phyloP scores from a whole-genome alignment of 2,113 vertebrate genomes.

The Gambusia affinis region DNA sequence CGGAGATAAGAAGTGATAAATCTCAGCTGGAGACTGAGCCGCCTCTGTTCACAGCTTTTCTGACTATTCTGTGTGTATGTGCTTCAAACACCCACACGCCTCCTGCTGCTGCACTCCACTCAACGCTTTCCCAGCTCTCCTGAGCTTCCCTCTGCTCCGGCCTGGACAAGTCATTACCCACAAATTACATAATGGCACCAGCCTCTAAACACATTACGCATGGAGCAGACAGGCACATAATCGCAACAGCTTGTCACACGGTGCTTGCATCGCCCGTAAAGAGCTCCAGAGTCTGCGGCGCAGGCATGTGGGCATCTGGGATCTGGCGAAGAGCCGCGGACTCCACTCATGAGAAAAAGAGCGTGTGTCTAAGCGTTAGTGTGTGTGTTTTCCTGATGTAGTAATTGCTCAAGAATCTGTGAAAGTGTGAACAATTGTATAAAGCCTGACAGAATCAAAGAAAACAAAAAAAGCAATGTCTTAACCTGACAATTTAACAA shows the following conservation, averaged over 20 bases:
- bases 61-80: no score
- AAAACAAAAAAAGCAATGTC: no score
- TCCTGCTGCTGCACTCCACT: constrained; percentile 10
- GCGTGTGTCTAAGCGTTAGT: no score
- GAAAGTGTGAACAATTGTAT: no score
- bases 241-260: constrained; percentile 50
- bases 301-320: constrained; percentile 11
- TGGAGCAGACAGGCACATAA: constrained; percentile 41
- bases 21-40: no score
- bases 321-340: constrained; percentile 19
- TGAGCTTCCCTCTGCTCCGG: constrained; percentile 6
- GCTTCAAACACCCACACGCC: constrained; percentile 31
- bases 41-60: no score
- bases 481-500: no score
- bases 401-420: no score
- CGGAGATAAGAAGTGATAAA: no score
- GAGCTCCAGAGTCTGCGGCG: constrained; percentile 25
- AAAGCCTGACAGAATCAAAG: no score
- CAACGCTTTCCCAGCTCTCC: no score
- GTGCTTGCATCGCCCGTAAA: constrained; percentile 17
- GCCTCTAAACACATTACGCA: constrained; percentile 48
- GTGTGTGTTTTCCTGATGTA: neutral
- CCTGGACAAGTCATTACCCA: constrained; percentile 63
- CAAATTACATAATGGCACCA: constrained; percentile 60
- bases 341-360: neutral